Conservation (phyloP, 92 coral and sea anemone genomes). For the Porites cylindrica region DNA sequence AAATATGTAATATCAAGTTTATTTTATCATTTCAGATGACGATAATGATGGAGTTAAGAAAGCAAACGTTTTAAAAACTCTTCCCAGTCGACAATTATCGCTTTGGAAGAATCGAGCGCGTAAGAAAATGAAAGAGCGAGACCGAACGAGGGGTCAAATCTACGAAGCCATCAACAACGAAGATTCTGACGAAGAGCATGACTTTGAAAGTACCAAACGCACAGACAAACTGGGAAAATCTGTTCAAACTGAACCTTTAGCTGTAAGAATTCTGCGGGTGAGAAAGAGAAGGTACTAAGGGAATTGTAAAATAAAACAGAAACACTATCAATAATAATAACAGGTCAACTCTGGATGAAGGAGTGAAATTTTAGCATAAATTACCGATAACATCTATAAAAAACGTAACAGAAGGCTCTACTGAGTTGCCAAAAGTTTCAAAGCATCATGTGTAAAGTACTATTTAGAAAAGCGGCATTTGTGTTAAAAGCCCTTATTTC, state of each 20-base stretch:
- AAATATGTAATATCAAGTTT: neutral
- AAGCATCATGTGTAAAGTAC: too few relatives aligned
- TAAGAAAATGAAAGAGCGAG: constrained; percentile 23
- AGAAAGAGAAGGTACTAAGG: constrained; percentile 51
- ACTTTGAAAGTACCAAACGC: constrained; percentile 35
- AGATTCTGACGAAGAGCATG: constrained; percentile 57
- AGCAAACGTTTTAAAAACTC: constrained; percentile 47
- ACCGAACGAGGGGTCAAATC: constrained; percentile 26
- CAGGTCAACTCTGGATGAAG: too few relatives aligned
- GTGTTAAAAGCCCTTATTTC: too few relatives aligned
- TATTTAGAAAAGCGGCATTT: too few relatives aligned
- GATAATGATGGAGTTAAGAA: constrained; percentile 29
- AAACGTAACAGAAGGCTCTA: too few relatives aligned
- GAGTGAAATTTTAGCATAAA: too few relatives aligned
- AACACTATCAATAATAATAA: too few relatives aligned
- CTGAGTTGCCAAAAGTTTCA: too few relatives aligned
- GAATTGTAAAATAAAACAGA: too few relatives aligned
- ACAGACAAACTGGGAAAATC: constrained; percentile 40
- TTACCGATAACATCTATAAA: too few relatives aligned
- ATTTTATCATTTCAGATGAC: constrained; percentile 5
- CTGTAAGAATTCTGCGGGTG: constrained; percentile 35
- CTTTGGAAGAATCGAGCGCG: constrained; percentile 53
- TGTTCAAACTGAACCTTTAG: constrained; percentile 39
- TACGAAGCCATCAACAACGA: constrained; percentile 58
- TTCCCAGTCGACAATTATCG: constrained; percentile 81